Base-by-base conservation (phyloP, 2,113 vertebrate genomes). In the Phainopepla nitens region DNA sequence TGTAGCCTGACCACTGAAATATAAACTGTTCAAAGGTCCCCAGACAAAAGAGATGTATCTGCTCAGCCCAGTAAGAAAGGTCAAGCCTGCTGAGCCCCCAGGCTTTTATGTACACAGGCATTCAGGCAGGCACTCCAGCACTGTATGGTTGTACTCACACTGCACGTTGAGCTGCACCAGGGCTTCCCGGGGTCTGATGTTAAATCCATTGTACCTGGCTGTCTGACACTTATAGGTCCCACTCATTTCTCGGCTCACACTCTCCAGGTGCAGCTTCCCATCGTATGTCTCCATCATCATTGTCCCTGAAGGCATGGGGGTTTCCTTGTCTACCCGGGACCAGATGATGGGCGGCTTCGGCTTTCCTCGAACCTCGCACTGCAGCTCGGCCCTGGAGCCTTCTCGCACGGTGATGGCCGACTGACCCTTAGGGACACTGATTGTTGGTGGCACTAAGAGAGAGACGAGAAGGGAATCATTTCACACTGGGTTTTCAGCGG, bases 161-260 rank as follows among this genome's bases (percentile, higher is more conserved):
- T 99, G 99, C 81, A 99, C 99, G 13, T 98, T 99, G 89, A 99
- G 99, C 82, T 99, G 99, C 96, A 99, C 98, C 91, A 98, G 97
- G 20, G 98, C 98, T 94, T 99, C 98, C 8, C 99, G 98, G 24
- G 98, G 98, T 79, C 99, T 98, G 96, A 99, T 99, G 98, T 99
- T 99, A 50, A 99, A 99, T 64, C 99, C 99, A 12, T 99, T 99
- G 97, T 99, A 99, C 13, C 98, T 98, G 44, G 99, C 99, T 2
- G 99, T 99, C 97, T 99, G 99, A 96, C 99, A 99, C 76, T 99
- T 99, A 96, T 99, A 99, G 21, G 97, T 92, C 23, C 99, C 99
- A 5, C 98, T 99, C 98, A 99, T 98, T 96, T 99, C 99, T 31
- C 99, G 97, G 82, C 97, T 99, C 90, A 99, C 98, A 0, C 98